Conservation (phyloP, 2,888 invertebrate species). For the Tiliacea aurago region DNA sequence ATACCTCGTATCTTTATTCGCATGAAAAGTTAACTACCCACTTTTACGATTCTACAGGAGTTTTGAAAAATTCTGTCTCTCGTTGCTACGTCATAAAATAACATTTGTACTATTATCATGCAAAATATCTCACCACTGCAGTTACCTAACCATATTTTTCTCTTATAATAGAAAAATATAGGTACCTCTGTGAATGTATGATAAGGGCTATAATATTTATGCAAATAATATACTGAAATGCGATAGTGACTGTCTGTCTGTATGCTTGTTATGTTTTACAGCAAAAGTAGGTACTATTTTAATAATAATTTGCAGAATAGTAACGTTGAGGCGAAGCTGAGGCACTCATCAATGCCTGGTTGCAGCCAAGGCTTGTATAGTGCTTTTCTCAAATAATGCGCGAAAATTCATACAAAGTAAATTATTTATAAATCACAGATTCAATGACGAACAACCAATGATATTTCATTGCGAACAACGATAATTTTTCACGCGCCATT, state of each 20-base stretch:
- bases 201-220: conserved; percentile 18
- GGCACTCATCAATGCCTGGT: no score
- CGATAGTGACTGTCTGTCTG: background rate
- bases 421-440: no score
- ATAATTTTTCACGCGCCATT: no score
- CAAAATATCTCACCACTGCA: conserved; percentile 48
- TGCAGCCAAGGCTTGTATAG: no score
- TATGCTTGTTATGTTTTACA: background rate
- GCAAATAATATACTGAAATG: conserved; percentile 8
- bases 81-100: conserved; percentile 44
- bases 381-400: no score
- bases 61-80: conserved; percentile 51
- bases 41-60: conserved; percentile 46
- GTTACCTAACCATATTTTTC: conserved; percentile 34
- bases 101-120: conserved; percentile 50
- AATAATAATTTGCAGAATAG: background rate
- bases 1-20: conserved; percentile 32
- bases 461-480: no score
- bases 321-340: no score
- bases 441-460: no score
- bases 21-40: conserved; percentile 52
- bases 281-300: background rate
- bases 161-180: conserved; percentile 15
- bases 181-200: conserved; percentile 10
- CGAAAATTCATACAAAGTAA: no score